A percentile compares a stretch with the other conserved stretches of the same genome.
Conservation (phyloP, 2,113 vertebrate species). For the Ictalurus punctatus region DNA sequence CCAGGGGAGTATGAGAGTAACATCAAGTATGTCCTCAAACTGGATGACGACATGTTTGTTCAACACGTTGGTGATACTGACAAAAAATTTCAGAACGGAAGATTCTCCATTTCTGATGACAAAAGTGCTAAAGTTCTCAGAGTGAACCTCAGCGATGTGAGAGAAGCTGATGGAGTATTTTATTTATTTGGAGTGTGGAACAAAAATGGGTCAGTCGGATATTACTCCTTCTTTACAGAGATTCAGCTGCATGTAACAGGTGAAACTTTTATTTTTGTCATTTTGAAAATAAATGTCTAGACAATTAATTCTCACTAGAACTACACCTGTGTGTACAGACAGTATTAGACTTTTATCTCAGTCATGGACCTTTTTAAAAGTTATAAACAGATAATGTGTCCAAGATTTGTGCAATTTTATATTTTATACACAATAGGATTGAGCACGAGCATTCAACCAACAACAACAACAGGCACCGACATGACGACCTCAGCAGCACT, state of each 20-base stretch:
- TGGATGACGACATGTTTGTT: not conserved
- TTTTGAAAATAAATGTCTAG: not conserved
- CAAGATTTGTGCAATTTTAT: not conserved
- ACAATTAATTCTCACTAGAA: not conserved
- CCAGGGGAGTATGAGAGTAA: not conserved
- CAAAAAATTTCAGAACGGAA: not conserved
- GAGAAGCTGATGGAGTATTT: conserved; percentile 9
- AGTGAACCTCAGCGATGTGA: conserved; percentile 27
- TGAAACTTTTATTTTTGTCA: not conserved
- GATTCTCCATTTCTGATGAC: conserved; percentile 25
- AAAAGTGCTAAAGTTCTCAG: not conserved
- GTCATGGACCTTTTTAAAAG: not conserved
- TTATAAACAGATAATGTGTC: not conserved
- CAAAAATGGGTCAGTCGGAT: not conserved
- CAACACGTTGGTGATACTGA: not conserved
- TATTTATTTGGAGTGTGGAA: not conserved
- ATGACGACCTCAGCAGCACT: no score
- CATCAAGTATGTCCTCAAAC: not conserved
- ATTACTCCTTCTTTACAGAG: conserved; percentile 11
- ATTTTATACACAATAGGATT: not conserved
- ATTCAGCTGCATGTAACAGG: conserved; percentile 11
- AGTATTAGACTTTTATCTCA: not conserved
- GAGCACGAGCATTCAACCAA: not conserved
- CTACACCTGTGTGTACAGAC: not conserved
- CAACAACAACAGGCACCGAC: no score